Conservation (phyloP, 2,888 invertebrate genomes). For the Allophyes oxyacanthae region DNA sequence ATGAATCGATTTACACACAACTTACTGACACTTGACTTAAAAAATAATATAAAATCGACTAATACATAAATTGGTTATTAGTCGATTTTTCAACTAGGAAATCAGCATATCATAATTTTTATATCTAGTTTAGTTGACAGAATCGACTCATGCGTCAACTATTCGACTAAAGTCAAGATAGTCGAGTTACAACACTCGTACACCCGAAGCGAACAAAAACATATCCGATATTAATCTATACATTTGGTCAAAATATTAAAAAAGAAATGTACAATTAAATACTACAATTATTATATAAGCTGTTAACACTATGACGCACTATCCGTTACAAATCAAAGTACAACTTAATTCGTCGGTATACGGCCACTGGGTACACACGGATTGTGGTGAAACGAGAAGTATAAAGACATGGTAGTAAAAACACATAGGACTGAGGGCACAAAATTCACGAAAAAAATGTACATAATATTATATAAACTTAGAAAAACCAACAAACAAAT, state of each 20-base stretch:
- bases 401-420: no score
- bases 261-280: slow-evolving; percentile 62
- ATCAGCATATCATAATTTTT: no score
- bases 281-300: slow-evolving; percentile 53
- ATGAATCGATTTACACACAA: slow-evolving; percentile 32
- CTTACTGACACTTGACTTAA: neutral
- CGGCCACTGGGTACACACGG: slow-evolving; percentile 19
- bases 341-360: slow-evolving; percentile 20
- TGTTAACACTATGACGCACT: slow-evolving; percentile 45
- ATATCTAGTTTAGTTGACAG: slow-evolving; percentile 29
- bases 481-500: no score
- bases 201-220: slow-evolving; percentile 50
- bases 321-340: slow-evolving; percentile 50
- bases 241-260: slow-evolving; percentile 76
- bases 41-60: neutral
- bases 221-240: slow-evolving; percentile 62
- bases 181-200: slow-evolving; percentile 50
- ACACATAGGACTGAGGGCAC: no score
- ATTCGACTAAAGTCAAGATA: slow-evolving; percentile 49
- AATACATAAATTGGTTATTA: neutral
- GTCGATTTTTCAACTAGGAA: no score
- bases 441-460: no score
- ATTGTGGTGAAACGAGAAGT: neutral
- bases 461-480: no score
- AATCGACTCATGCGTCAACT: slow-evolving; percentile 39